These are phyloP conservation scores for Bolinopsis microptera DNA, from an alignment of 37 sponge, comb jelly and placozoan species.

Conservation along the genomic window DNA sequence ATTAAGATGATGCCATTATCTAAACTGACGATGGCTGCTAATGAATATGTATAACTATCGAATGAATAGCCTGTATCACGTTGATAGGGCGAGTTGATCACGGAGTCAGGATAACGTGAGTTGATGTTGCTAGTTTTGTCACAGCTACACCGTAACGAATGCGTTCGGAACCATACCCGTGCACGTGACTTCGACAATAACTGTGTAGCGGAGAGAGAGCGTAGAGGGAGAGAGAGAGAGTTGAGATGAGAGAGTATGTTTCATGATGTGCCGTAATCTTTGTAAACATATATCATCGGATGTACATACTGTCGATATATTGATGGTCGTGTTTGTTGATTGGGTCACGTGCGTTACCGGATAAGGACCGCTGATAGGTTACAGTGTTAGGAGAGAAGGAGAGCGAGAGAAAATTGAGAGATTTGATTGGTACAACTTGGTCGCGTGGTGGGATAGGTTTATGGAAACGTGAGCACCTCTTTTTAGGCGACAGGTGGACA, in stretches of 20 bases:
- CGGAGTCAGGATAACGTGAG: not conserved
- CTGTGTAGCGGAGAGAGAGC: not conserved
- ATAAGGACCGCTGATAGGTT: not conserved
- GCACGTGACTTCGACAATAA: not conserved
- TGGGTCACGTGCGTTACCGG: constrained; percentile 44
- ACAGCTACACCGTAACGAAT: not conserved
- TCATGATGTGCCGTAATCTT: not conserved
- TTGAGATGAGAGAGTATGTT: not conserved
- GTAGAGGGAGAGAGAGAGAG: not conserved
- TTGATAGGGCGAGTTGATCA: not conserved
- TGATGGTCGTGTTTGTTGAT: too few relatives aligned
- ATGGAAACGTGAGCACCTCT: constrained; percentile 33
- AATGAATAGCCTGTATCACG: not conserved
- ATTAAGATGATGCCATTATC: not conserved
- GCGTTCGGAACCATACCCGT: not conserved
- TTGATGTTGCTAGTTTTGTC: not conserved
- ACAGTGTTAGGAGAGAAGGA: not conserved
- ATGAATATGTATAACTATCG: not conserved
- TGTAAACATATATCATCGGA: not conserved
- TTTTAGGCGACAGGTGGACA: not conserved
- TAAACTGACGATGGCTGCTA: not conserved
- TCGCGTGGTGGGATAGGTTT: not conserved
- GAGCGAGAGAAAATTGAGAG: not conserved
- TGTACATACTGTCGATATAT: too few relatives aligned
- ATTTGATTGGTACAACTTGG: not conserved